phyloP scores from a whole-genome alignment of 2,888 invertebrate genomes.

The Caenorhabditis virilis region DNA sequence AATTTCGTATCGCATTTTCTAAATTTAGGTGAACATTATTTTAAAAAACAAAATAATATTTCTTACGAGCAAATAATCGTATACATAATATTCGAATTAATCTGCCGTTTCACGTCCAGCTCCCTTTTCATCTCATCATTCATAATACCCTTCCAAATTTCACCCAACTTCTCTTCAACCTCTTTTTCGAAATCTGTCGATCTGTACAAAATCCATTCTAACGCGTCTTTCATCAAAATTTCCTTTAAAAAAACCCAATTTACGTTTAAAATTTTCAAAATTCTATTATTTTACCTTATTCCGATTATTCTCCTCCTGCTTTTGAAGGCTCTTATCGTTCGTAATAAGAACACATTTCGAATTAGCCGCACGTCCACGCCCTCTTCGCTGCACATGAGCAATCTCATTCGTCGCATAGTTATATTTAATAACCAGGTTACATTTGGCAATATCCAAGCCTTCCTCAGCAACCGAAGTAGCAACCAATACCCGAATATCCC shows the following conservation, averaged over 20 bases:
- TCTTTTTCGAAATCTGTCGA: constrained; percentile 1
- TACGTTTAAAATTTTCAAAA: not conserved
- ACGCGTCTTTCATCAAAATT: constrained; percentile 19
- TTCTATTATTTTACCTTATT: constrained; percentile 12
- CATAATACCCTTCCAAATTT: constrained; percentile 12
- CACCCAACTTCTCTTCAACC: not conserved
- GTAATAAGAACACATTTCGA: constrained; percentile 42
- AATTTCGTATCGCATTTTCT: constrained; percentile 30
- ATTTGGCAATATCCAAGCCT: constrained; percentile 53
- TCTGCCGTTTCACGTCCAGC: constrained; percentile 4
- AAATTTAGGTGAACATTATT: not conserved
- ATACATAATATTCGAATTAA: constrained; percentile 9
- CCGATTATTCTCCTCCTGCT: constrained; percentile 37
- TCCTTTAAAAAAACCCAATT: constrained; percentile 3
- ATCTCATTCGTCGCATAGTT: constrained; percentile 56
- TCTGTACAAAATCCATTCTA: constrained; percentile 1
- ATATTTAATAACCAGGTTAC: constrained; percentile 57
- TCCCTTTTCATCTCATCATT: constrained; percentile 10
- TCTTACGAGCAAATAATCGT: constrained; percentile 21
- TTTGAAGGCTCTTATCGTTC: constrained; percentile 11
- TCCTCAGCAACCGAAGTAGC: constrained; percentile 58
- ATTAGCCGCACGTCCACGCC: constrained; percentile 42
- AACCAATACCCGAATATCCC: constrained; percentile 38
- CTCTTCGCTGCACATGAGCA: constrained; percentile 57
- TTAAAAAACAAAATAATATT: not conserved